Percentiles rank a stretch among this genome's conserved stretches.
Evolutionary conservation across 1,140 invertebrate species (phyloP).

Genomic region (Trichoplusia ni): DNA sequence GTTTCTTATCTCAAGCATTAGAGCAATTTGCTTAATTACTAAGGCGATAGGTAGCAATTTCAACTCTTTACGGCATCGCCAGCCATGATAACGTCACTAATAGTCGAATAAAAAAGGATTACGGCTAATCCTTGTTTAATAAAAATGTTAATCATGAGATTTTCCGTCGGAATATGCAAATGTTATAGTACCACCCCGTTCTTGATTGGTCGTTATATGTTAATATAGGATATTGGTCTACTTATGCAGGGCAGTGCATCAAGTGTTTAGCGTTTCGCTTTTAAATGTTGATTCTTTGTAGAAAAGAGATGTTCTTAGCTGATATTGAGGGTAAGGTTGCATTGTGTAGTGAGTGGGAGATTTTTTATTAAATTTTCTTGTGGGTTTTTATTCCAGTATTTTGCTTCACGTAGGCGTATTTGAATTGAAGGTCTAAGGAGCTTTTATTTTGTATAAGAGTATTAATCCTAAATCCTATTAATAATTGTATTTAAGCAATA

Average conservation of each 20-base stretch:
- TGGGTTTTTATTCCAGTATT: too few species aligned
- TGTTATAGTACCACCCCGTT: conserved; percentile 57
- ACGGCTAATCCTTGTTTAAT: conserved; percentile 76
- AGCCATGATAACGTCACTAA: conserved; percentile 74
- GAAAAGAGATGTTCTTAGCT: too few species aligned
- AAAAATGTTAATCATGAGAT: conserved; percentile 80
- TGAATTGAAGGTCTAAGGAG: too few species aligned
- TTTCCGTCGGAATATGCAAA: conserved; percentile 73
- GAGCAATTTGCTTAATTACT: conserved; percentile 74
- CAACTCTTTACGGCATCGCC: conserved; percentile 76
- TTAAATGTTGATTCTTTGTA: not conserved
- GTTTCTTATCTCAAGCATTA: conserved; percentile 61
- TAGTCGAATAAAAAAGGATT: conserved; percentile 81
- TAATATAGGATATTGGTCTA: conserved; percentile 26
- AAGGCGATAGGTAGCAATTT: conserved; percentile 66
- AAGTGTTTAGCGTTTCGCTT: not conserved
- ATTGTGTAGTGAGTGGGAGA: too few species aligned
- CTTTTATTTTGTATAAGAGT: too few species aligned
- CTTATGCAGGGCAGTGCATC: not conserved
- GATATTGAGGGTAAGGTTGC: too few species aligned
- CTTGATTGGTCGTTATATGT: conserved; percentile 50
- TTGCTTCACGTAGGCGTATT: too few species aligned
- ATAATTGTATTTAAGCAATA: not conserved
- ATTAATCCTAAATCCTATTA: too few species aligned
- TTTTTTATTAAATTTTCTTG: too few species aligned